Evolutionary conservation across 2,113 vertebrate genomes (phyloP), one percentile per base, ranked within the genome.

Genomic region (Apodemus speciosus): DNA sequence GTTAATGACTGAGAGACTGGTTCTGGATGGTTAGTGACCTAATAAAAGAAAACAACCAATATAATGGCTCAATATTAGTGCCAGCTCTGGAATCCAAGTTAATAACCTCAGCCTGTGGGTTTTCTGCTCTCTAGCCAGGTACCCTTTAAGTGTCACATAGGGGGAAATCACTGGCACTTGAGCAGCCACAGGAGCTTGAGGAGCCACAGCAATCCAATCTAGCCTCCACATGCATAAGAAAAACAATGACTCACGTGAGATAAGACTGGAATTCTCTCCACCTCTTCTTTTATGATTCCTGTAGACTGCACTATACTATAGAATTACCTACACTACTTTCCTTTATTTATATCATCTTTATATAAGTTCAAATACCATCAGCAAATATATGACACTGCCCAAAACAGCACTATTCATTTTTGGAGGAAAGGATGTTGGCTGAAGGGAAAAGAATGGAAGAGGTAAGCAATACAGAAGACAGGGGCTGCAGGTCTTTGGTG

Each of bases 1-100:
- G 98, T 98, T 98, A 99, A 97, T 71, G 98, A 97, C 96, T 99
- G 99, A 97, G 99, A 98, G 94, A 99, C 98, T 5, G 98, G 98
- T 97, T 99, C 99, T 46, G 98, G 98, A 96, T 99, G 99, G 97
- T 95, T 99, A 96, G 98, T 97, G 88, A 99, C 99, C 99, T 99
- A 97, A 85, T 64, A 77, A 97, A 97, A 93, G 94, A 96, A 91
- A 97, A 95, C n/a, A 92, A 89, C 16, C 62, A 88, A 92, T 62
- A 95, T 77, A 93, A 69, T 73, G 49, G 72, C 46, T 97, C 35
- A 80, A 51, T n/a, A 72, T 30, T 40, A 84, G 76, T 72, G 51
- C 10, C 69, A 81, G 83, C 51, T 51, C 18, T 51, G 72, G 18
- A 92, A 89, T 64, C 15, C 49, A 85, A 97, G 95, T 10, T 80